Conservation (phyloP, 2,113 vertebrate genomes). For the Phoenicopterus ruber region DNA sequence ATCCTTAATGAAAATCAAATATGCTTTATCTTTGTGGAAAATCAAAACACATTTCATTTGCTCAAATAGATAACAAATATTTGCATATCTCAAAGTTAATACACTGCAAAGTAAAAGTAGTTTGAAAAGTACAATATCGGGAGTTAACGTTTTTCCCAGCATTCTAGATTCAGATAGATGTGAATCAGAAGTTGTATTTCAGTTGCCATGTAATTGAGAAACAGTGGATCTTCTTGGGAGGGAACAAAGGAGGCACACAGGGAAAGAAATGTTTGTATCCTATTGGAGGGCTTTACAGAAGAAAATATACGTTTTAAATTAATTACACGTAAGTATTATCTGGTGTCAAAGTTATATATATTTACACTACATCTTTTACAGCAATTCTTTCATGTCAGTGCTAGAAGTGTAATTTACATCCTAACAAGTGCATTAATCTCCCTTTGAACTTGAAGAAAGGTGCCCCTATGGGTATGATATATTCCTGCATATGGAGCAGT, state of each 20-base stretch:
- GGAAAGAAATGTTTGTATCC: not conserved
- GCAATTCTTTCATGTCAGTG: not conserved
- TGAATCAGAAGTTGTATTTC: not conserved
- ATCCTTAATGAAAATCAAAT: not conserved
- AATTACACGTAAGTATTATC: not conserved
- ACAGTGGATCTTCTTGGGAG: not conserved
- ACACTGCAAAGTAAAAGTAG: not conserved
- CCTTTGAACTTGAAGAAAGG: conserved; percentile 1
- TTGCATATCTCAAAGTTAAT: not conserved
- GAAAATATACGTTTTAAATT: not conserved
- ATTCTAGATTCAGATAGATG: not conserved
- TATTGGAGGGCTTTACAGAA: not conserved
- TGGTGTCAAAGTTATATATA: not conserved
- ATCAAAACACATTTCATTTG: not conserved
- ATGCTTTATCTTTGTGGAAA: not conserved
- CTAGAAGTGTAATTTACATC: not conserved
- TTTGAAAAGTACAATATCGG: not conserved
- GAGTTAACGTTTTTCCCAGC: not conserved
- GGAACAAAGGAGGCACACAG: not conserved
- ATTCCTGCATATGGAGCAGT: not conserved
- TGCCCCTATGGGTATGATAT: not conserved
- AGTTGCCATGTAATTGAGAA: not conserved
- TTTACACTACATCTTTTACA: not conserved
- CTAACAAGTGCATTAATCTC: not conserved
- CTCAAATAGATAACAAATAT: not conserved